phyloP scores from a whole-genome alignment of 1,140 invertebrate species.

The Calephelis nemesis region DNA sequence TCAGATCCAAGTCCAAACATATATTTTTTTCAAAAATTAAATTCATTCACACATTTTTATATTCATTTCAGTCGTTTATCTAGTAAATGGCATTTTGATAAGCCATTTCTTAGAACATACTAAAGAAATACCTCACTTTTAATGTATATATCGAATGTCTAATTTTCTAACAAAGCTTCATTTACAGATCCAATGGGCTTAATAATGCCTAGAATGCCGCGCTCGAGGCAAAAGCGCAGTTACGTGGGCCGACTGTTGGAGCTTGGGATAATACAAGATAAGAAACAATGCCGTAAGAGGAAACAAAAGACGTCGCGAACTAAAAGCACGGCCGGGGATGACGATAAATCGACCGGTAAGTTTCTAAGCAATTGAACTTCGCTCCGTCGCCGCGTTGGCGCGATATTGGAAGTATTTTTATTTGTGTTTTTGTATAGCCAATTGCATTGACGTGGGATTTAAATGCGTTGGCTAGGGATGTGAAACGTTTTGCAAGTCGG shows the following conservation, averaged over 20 bases:
- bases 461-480: neutral
- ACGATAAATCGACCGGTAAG: conserved; percentile 32
- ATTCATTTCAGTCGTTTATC: no score
- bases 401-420: conserved; percentile 9
- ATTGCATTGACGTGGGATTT: neutral
- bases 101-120: no score
- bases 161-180: neutral
- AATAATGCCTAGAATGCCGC: conserved; percentile 81
- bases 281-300: conserved; percentile 30
- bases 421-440: neutral
- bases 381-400: neutral
- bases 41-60: no score
- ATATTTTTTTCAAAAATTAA: no score
- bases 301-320: conserved; percentile 19
- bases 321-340: conserved; percentile 25
- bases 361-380: conserved; percentile 30
- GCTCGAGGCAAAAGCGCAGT: conserved; percentile 80
- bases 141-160: no score
- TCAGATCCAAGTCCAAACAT: no score
- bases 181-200: conserved; percentile 81
- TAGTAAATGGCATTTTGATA: no score
- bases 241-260: conserved; percentile 83
- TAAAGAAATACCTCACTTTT: no score
- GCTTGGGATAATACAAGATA: conserved; percentile 78
- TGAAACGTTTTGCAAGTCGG: no score